phyloP scores from a whole-genome alignment of 2,113 vertebrate genomes.

The Nestor notabilis region DNA sequence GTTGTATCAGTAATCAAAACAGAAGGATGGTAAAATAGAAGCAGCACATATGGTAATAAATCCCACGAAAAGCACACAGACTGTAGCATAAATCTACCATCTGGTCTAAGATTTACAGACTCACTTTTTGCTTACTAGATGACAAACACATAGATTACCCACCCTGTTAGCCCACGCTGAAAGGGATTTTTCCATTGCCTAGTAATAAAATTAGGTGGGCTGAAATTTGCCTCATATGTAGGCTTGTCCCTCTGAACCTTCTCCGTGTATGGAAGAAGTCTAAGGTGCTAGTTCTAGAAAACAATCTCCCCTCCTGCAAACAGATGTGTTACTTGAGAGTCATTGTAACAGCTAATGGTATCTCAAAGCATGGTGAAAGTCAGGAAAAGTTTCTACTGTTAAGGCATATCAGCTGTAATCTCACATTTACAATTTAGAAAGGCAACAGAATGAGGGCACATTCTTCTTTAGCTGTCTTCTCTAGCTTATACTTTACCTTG shows the following conservation, averaged over 20 bases:
- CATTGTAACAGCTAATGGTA: not conserved
- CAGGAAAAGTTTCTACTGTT: not conserved
- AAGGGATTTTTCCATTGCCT: not conserved
- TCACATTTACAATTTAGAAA: not conserved
- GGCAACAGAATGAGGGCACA: not conserved
- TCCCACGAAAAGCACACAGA: slow-evolving; percentile 20
- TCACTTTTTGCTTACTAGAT: not conserved
- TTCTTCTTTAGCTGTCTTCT: not conserved
- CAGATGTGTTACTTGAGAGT: not conserved
- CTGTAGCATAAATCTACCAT: slow-evolving; percentile 25
- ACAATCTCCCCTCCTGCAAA: not conserved
- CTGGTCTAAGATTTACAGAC: slow-evolving; percentile 14
- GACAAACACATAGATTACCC: slow-evolving; percentile 18
- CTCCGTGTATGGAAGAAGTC: not conserved
- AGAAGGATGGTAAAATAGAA: slow-evolving; percentile 20
- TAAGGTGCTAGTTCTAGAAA: not conserved
- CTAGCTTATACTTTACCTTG: not conserved
- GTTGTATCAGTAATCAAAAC: slow-evolving; percentile 12
- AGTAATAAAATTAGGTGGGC: not conserved
- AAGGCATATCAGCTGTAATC: not conserved
- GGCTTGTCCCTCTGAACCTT: not conserved
- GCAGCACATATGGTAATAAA: slow-evolving; percentile 22
- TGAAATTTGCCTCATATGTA: not conserved
- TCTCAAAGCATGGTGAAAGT: not conserved
- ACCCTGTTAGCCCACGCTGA: not conserved